These are phyloP conservation scores for Aporophyla nigra DNA, from an alignment of 2,888 invertebrate species.

Conservation along the genomic window DNA sequence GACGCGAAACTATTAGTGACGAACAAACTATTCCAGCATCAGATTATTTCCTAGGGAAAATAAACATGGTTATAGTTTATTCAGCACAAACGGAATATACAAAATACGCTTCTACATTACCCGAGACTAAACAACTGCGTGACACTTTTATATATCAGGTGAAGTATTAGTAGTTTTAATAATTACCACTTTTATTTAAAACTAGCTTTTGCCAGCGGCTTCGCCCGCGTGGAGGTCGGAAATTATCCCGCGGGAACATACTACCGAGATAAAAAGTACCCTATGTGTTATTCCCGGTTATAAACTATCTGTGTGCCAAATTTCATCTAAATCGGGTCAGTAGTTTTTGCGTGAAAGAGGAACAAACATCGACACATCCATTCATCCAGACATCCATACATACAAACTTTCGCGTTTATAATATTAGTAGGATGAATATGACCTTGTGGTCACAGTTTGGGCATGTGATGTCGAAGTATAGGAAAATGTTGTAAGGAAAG, in stretches of 20 bases:
- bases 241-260: too few relatives aligned
- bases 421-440: too few relatives aligned
- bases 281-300: too few relatives aligned
- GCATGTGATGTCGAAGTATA: background rate
- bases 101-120: conserved; percentile 84
- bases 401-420: too few relatives aligned
- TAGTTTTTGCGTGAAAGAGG: too few relatives aligned
- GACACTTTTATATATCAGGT: conserved; percentile 91
- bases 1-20: conserved; percentile 75
- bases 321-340: too few relatives aligned
- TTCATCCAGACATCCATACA: too few relatives aligned
- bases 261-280: too few relatives aligned
- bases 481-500: background rate
- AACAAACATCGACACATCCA: too few relatives aligned
- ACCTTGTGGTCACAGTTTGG: background rate
- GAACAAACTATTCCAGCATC: conserved; percentile 74
- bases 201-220: too few relatives aligned
- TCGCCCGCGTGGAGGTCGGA: too few relatives aligned
- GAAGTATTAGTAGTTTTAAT: background rate
- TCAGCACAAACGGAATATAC: conserved; percentile 89
- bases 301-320: too few relatives aligned
- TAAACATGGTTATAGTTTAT: conserved; percentile 86
- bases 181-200: background rate
- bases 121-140: conserved; percentile 82
- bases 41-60: conserved; percentile 71